These are phyloP conservation scores for Argya squamiceps DNA, from an alignment of 2,797 vertebrate genomes.

Conservation along the genomic window DNA sequence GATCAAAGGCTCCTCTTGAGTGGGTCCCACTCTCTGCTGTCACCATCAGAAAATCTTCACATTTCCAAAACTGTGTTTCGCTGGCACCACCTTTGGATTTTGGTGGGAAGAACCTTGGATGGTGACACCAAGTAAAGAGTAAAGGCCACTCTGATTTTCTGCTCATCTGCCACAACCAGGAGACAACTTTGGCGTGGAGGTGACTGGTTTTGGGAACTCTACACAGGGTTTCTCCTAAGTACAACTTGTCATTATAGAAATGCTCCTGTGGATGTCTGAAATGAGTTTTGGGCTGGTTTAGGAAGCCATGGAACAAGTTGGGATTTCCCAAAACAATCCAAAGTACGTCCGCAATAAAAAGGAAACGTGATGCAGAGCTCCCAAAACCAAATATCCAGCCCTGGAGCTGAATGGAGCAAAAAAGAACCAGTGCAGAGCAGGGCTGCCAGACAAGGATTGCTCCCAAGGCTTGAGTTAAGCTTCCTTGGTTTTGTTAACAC, in stretches of 20 bases:
- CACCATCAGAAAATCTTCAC: background rate
- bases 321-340: background rate
- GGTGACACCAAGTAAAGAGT: background rate
- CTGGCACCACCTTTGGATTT: background rate
- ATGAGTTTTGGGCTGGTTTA: background rate
- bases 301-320: background rate
- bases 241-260: accelerated
- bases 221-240: background rate
- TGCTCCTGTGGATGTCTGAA: background rate
- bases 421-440: background rate
- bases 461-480: background rate
- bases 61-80: background rate
- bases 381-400: background rate
- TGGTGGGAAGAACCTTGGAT: background rate
- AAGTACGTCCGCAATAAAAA: background rate
- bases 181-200: background rate
- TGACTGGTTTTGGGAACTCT: background rate
- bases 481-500: background rate
- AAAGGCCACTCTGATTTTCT: background rate
- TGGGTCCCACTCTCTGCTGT: background rate
- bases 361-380: background rate
- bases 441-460: background rate
- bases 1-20: background rate
- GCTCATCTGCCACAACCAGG: background rate
- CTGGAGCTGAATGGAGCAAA: background rate